Base-by-base conservation (phyloP, 2,888 invertebrate species). In the Drosophila falleni region DNA sequence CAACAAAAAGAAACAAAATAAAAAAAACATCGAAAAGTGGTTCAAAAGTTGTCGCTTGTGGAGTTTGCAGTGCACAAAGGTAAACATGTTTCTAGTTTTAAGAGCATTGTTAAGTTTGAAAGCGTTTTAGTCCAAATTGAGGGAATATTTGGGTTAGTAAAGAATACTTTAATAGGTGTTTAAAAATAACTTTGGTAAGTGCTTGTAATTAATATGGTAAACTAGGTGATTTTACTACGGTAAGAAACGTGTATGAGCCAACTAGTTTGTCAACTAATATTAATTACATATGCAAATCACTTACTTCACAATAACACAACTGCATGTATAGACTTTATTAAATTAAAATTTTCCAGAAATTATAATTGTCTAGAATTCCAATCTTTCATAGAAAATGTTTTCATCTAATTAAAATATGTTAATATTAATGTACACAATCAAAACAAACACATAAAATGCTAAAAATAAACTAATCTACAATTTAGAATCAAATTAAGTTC, bases 41-140 rank as follows among this genome's bases (percentile, higher is more conserved):
- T 37, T 75, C 46, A 64, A 60, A 65, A 69, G 61, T 65, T 72
- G 66, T 62, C 58, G 29, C 47, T 31, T 44, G 29, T 33, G 58
- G 15, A 33, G 19, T 46, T 39, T 41, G 56, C 29, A 23, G 44
- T 19, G 61, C 41, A 54, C 65, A 50, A 64, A 67, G 64, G 67
- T 56, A 79, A 74, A 68, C 60, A 70, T 66, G 35, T 61, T 11
- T 46, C 47, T 51, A 70, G 47, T 44, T 61, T 49, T 13, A 4
- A 46, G 5, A 31, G 33, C 46, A 60, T 47, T 58, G 49, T 39
- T 29, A 35, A 61, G 56, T 58, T 74, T 60, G 2, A 58, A 75
- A 72, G 37, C 58, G 44, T 67, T 78, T 78, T 70, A 58, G 35
- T 69, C 42, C 26, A 54, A 72, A 73, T 47, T 56, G 55, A 46